Base-by-base conservation (phyloP, 2,888 invertebrate species). In the Caenorhabditis sp. region DNA sequence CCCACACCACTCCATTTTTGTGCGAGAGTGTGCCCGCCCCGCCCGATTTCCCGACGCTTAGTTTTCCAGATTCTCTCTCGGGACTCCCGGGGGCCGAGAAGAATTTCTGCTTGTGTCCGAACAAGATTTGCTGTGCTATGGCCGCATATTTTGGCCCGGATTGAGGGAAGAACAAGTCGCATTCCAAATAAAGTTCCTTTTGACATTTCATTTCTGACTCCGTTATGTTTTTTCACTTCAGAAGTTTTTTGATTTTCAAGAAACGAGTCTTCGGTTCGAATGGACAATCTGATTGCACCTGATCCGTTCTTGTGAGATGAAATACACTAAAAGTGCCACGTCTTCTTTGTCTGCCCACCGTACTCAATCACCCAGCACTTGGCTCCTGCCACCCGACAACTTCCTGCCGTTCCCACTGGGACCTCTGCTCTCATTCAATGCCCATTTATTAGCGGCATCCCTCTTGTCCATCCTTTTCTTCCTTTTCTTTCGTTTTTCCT, bases 401-500 rank as follows among this genome's bases (percentile, higher is more conserved):
- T 51, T 50, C 32, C 37, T 70, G 28, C 44, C 40, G 15, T 51
- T 70, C 70, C 71, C 71, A 53, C 24, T 61, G 72, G 72, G 72
- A 72, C 72, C 50, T 47, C 32, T 55, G 71, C 71, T 71, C 71
- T 71, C 62, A 71, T 71, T 71, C 72, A 72, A 72, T 72, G 72
- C 64, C 72, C 72, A 72, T 72, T 72, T 72, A 72, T 72, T 72
- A 72, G 64, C 72, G 72, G 64, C 64, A 55, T 44, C 64, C 64
- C 40, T 56, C 50, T 64, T 50, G 47, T 47, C 47, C 64, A 58
- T 47, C 62, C 47, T 53, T 26, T 24, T 50, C 50, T 50, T 4
- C 51, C 11, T 26, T 28, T 53, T n/a, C n/a, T 56, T 62, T 60
- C 60, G 51, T 70, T 70, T 61, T 70, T 61, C 70, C 60, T 47